These are phyloP conservation scores for Zootermopsis nevadensis DNA, from an alignment of 2,888 invertebrate genomes.

Conservation along the genomic window DNA sequence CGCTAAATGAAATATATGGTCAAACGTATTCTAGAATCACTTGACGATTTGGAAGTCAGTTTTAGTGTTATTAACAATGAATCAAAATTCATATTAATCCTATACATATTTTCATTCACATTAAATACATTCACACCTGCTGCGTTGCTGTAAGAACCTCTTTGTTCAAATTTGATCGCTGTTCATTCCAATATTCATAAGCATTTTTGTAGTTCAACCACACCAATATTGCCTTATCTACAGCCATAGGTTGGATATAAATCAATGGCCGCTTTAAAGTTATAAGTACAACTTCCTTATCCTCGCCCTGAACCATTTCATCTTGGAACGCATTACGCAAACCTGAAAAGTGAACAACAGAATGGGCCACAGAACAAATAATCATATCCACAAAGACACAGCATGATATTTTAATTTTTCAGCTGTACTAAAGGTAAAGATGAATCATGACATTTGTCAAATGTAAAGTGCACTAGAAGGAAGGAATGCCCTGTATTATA, in stretches of 20 bases:
- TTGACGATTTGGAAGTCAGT: no score
- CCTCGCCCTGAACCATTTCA: conserved; percentile 86
- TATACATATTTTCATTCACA: neutral
- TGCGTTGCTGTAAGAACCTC: conserved; percentile 84
- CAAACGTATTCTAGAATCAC: no score
- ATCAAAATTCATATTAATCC: neutral
- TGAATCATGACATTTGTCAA: no score
- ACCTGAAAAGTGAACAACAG: conserved; percentile 61
- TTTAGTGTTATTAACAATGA: no score
- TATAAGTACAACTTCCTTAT: conserved; percentile 87
- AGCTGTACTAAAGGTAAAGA: no score
- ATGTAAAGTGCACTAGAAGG: no score
- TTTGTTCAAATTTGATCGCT: conserved; percentile 89
- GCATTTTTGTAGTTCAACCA: conserved; percentile 99
- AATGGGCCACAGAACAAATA: no score
- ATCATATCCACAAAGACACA: no score
- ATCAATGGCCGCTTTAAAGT: conserved; percentile 93
- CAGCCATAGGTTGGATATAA: conserved; percentile 96
- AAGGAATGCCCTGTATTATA: no score
- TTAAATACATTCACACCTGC: conserved; percentile 63
- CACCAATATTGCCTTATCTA: conserved; percentile 97
- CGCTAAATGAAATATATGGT: no score
- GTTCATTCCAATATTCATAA: conserved; percentile 99
- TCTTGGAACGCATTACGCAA: conserved; percentile 88
- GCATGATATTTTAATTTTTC: no score